Conservation (phyloP, 2,113 vertebrate species). For the Prionailurus viverrinus region DNA sequence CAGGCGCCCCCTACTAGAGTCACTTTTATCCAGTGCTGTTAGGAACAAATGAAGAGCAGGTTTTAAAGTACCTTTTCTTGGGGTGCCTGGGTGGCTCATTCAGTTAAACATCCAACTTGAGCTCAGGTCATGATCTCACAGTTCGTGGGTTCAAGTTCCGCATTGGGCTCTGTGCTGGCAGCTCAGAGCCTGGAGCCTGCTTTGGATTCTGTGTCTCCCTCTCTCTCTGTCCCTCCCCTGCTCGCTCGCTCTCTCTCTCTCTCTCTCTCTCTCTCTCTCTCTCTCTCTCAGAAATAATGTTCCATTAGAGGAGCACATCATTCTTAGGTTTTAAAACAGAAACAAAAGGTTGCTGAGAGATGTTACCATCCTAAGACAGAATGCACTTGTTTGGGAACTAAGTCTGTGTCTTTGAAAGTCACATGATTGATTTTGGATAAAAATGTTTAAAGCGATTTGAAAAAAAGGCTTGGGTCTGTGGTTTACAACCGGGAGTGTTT, state of each 20-base stretch:
- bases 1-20: neutral
- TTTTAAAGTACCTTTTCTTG: neutral
- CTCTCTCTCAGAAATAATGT: too few relatives aligned
- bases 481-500: slow-evolving; percentile 78
- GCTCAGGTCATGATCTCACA: too few relatives aligned
- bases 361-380: neutral
- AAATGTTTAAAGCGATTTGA: neutral
- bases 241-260: too few relatives aligned
- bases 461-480: neutral
- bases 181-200: too few relatives aligned
- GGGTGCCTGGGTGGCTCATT: too few relatives aligned
- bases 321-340: slow-evolving; percentile 41
- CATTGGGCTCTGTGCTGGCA: too few relatives aligned
- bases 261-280: neutral
- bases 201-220: neutral
- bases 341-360: neutral
- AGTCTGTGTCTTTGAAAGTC: slow-evolving; percentile 54
- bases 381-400: slow-evolving; percentile 49
- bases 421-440: slow-evolving; percentile 35
- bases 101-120: too few relatives aligned
- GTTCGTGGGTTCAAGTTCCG: too few relatives aligned
- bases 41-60: neutral
- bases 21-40: neutral
- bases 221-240: neutral
- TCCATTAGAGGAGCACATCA: neutral